Conservation (phyloP, 2,888 invertebrate genomes). For the Zelleria hepariella region DNA sequence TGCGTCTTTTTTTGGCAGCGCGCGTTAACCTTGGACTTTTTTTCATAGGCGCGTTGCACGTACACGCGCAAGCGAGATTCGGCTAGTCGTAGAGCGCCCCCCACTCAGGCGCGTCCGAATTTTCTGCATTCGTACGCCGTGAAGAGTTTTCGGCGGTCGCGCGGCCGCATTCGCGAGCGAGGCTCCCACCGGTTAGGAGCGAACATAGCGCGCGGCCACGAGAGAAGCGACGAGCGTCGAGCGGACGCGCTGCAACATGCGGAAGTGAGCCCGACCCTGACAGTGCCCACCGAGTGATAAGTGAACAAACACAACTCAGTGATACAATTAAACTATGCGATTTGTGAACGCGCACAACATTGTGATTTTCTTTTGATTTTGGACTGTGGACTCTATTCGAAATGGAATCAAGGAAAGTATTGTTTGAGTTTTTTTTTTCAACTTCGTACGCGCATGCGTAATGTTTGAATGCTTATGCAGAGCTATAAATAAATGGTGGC, state of each 20-base stretch:
- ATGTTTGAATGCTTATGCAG: constrained; percentile 1
- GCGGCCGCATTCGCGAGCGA: constrained; percentile 59
- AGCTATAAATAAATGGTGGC: neutral
- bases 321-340: constrained; percentile 56
- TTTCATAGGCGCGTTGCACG: constrained; percentile 70
- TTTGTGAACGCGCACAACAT: constrained; percentile 50
- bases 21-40: constrained; percentile 70
- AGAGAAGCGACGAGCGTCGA: constrained; percentile 26
- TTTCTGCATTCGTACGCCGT: constrained; percentile 68
- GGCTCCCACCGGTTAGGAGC: constrained; percentile 61
- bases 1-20: constrained; percentile 72
- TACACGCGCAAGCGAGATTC: constrained; percentile 66
- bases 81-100: constrained; percentile 69
- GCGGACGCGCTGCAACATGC: constrained; percentile 60
- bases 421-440: constrained; percentile 23
- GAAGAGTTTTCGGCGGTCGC: constrained; percentile 65
- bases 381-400: constrained; percentile 57
- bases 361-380: constrained; percentile 52
- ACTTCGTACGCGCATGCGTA: neutral
- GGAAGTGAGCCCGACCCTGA: constrained; percentile 53
- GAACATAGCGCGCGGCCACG: constrained; percentile 20
- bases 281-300: constrained; percentile 33
- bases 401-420: constrained; percentile 71
- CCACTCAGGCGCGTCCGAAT: constrained; percentile 66
- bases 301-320: constrained; percentile 47